Evolutionary conservation across 1,140 invertebrate species (phyloP).

Genomic region (Heliconius hewitsoni): DNA sequence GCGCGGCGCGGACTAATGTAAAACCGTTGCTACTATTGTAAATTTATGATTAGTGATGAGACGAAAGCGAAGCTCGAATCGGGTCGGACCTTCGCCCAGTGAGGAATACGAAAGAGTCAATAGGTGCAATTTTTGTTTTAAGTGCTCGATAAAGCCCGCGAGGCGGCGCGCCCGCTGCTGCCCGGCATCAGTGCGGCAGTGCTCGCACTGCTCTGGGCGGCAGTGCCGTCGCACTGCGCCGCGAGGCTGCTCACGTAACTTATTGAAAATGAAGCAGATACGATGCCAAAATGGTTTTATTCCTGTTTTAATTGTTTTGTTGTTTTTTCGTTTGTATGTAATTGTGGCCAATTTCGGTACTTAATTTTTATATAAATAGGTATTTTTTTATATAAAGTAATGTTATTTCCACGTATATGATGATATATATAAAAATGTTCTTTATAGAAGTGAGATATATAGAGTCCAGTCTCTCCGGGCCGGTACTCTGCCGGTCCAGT

Average conservation of each 20-base stretch:
- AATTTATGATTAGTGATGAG: constrained; percentile 72
- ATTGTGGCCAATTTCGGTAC: constrained; percentile 79
- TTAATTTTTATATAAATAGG: constrained; percentile 78
- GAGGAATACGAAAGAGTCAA: constrained; percentile 74
- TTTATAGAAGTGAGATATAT: constrained; percentile 72
- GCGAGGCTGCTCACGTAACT: constrained; percentile 63
- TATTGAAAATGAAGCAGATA: constrained; percentile 76
- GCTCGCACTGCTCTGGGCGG: neutral
- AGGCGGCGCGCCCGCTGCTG: constrained; percentile 31
- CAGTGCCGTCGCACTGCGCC: constrained; percentile 35
- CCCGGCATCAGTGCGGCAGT: neutral
- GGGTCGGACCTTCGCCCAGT: constrained; percentile 70
- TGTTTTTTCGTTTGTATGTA: constrained; percentile 79
- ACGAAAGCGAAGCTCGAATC: constrained; percentile 70
- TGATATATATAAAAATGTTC: constrained; percentile 76
- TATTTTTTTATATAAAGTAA: constrained; percentile 80
- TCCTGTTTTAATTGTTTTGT: constrained; percentile 80
- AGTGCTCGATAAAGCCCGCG: constrained; percentile 53
- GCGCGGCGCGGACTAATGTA: constrained; percentile 75
- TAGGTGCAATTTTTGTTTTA: constrained; percentile 79
- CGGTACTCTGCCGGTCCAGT: constrained; percentile 14
- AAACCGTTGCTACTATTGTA: constrained; percentile 76
- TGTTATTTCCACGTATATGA: constrained; percentile 77
- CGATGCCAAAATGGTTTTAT: constrained; percentile 81
- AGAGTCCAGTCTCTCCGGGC: constrained; percentile 31